Percentiles rank a stretch among this genome's conserved stretches.
These are phyloP conservation scores for Mus pahari DNA, from an alignment of 2,113 vertebrate species.

Conservation along the genomic window DNA sequence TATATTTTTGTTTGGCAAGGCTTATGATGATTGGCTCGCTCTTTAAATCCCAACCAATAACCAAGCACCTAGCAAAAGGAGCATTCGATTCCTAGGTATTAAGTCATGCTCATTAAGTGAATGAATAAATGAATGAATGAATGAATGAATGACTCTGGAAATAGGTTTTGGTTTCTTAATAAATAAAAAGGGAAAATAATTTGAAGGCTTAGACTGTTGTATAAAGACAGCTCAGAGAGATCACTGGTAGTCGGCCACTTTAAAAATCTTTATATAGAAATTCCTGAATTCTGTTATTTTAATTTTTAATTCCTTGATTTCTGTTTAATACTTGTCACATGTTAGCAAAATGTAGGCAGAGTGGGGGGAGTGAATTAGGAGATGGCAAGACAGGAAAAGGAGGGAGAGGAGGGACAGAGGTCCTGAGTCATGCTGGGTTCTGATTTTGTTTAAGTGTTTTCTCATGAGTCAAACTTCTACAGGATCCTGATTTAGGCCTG, in stretches of 20 bases:
- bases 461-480: constrained; percentile 17
- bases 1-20: constrained; percentile 15
- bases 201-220: background rate
- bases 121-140: background rate
- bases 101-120: constrained; percentile 7
- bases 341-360: background rate
- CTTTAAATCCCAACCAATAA: background rate
- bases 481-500: background rate
- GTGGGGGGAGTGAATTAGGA: background rate
- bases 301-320: background rate
- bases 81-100: background rate
- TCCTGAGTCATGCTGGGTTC: background rate
- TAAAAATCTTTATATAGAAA: background rate
- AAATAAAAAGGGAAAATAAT: background rate
- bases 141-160: background rate
- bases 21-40: background rate
- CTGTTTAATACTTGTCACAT: constrained; percentile 32
- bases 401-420: background rate
- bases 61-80: background rate
- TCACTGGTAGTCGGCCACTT: background rate
- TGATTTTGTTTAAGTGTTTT: background rate
- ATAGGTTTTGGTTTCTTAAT: constrained; percentile 46
- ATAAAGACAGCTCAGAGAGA: constrained; percentile 31
- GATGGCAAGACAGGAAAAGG: background rate
- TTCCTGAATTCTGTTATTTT: constrained; percentile 11